These are phyloP conservation scores for Pangasius larnaudii DNA, from an alignment of 2,797 vertebrate genomes.

Conservation along the genomic window DNA sequence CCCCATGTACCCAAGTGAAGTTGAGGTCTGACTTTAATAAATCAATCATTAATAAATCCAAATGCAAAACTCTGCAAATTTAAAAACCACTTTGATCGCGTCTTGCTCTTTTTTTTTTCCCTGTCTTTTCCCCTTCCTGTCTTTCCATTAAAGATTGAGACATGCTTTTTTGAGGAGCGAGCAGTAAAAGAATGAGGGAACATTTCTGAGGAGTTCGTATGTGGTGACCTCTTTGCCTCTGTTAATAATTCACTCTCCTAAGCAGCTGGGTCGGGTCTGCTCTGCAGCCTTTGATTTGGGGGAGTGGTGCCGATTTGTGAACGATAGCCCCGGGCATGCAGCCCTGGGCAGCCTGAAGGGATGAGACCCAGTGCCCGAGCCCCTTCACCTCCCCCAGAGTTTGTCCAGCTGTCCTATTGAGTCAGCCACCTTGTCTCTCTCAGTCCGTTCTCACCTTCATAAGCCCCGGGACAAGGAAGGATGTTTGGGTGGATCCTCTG, in stretches of 20 bases:
- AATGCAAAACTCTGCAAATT: conserved; percentile 67
- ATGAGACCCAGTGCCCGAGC: conserved; percentile 38
- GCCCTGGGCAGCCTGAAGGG: conserved; percentile 73
- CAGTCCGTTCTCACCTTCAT: conserved; percentile 18
- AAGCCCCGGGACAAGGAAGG: conserved; percentile 56
- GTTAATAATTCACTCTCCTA: conserved; percentile 79
- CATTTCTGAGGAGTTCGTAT: conserved; percentile 60
- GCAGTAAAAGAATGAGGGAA: conserved; percentile 44
- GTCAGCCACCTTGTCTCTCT: conserved; percentile 14
- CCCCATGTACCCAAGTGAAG: conserved; percentile 65
- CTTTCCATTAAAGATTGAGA: conserved; percentile 74
- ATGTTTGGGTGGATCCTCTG: conserved; percentile 63
- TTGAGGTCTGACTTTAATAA: conserved; percentile 63
- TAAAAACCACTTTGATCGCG: conserved; percentile 72
- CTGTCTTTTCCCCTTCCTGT: conserved; percentile 59
- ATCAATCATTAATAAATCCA: conserved; percentile 71
- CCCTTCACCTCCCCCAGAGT: conserved; percentile 58
- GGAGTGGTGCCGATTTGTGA: conserved; percentile 77
- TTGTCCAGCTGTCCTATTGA: conserved; percentile 60
- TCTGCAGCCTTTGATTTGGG: conserved; percentile 77
- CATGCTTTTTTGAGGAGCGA: conserved; percentile 62
- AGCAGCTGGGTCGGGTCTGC: conserved; percentile 73
- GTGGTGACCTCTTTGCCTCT: conserved; percentile 68
- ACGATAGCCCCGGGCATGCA: conserved; percentile 76
- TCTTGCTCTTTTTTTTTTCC: conserved; percentile 46